A percentile compares a stretch with the other conserved stretches of the same genome.
phyloP scores from a whole-genome alignment of 1,140 invertebrate genomes.

The Hycleus cichorii region DNA sequence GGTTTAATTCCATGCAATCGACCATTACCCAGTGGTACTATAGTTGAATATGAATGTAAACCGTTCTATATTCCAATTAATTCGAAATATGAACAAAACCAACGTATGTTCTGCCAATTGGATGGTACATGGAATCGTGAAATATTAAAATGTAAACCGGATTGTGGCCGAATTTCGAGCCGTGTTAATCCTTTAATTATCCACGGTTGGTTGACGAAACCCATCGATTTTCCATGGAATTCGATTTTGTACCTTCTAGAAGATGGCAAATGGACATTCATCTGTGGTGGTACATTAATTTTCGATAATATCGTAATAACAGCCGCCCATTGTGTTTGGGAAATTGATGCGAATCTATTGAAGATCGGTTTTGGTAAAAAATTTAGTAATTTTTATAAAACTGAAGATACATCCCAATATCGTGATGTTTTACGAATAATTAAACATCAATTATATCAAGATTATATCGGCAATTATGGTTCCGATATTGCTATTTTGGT shows the following conservation, averaged over 20 bases:
- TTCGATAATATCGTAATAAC: slow-evolving; percentile 40
- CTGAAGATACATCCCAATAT: slow-evolving; percentile 34
- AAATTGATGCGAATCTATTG: slow-evolving; percentile 32
- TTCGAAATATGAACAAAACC: slow-evolving; percentile 21
- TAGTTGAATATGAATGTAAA: slow-evolving; percentile 35
- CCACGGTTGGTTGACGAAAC: slow-evolving; percentile 32
- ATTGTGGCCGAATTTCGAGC: slow-evolving; percentile 1
- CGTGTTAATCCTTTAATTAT: slow-evolving; percentile 37
- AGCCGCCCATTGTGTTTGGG: slow-evolving; percentile 45
- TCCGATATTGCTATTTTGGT: slow-evolving; percentile 44
- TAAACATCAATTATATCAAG: slow-evolving; percentile 40
- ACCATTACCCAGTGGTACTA: slow-evolving; percentile 32
- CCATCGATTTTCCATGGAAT: slow-evolving; percentile 39
- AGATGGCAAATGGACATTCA: slow-evolving; percentile 39
- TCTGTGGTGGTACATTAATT: slow-evolving; percentile 43
- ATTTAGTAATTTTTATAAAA: slow-evolving; percentile 35
- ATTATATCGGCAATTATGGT: slow-evolving; percentile 43
- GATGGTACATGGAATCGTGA: slow-evolving; percentile 41
- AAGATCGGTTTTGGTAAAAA: slow-evolving; percentile 37
- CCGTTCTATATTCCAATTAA: slow-evolving; percentile 31
- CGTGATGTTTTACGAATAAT: slow-evolving; percentile 33
- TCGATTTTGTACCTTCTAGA: slow-evolving; percentile 38
- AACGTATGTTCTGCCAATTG: slow-evolving; percentile 34
- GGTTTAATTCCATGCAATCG: slow-evolving; percentile 34
- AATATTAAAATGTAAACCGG: slow-evolving; percentile 36